Conservation (phyloP, 2,113 vertebrate species). For the Micronycteris hirsuta region DNA sequence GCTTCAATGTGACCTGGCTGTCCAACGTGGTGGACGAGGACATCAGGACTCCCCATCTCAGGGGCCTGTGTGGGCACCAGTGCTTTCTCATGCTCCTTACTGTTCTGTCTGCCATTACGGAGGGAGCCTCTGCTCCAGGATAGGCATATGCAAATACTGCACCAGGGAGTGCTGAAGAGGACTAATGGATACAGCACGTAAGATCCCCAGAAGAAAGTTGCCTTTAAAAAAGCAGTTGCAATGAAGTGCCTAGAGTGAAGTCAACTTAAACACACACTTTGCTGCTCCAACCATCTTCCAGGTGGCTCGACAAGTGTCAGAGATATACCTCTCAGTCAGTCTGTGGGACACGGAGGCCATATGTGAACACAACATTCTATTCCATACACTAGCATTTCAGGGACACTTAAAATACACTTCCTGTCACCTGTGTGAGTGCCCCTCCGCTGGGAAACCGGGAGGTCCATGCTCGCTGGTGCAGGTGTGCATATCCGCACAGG, state of each 20-base stretch:
- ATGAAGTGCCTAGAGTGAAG: background rate
- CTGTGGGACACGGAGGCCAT: accelerated
- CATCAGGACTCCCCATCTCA: background rate
- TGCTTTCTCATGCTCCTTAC: background rate
- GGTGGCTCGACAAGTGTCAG: background rate
- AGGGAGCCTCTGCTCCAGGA: background rate
- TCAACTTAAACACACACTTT: background rate
- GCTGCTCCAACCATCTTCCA: background rate
- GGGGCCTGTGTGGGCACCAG: background rate
- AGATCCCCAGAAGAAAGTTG: background rate
- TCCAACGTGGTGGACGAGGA: background rate
- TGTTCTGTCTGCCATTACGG: too few relatives aligned
- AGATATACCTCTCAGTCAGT: accelerated
- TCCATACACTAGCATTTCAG: background rate
- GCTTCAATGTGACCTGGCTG: background rate
- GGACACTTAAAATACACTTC: background rate
- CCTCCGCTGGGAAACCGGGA: background rate
- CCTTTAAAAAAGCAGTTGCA: background rate
- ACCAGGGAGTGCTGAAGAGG: background rate
- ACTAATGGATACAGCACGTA: background rate
- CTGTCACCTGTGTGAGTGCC: background rate
- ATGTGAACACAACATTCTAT: background rate
- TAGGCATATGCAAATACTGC: too few relatives aligned
- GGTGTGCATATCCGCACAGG: background rate
- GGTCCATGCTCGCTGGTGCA: background rate